Base-by-base conservation (phyloP, 1,140 invertebrate species). In the Cydia strobilella region DNA sequence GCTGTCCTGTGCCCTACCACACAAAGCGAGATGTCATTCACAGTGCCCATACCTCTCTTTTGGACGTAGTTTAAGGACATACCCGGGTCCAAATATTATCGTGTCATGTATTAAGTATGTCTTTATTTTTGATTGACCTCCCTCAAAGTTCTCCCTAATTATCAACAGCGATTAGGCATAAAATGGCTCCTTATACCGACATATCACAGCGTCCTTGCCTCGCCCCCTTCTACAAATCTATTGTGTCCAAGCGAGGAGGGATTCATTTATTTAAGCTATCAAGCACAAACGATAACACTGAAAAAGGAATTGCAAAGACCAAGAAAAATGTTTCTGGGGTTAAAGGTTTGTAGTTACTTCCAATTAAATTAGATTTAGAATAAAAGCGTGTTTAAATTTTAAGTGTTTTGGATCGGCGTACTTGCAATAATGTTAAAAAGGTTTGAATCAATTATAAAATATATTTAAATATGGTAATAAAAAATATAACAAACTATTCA, bases 251-350 rank as follows among this genome's bases (percentile, higher is more conserved):
- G 25, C 63, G 63, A n/a, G 63, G 0, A 10, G 2, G 65, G 65
- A 69, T 69, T 39, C 65, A 69, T 69, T 69, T 69, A 69, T 69
- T 69, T 69, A 39, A 69, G 65, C 65, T 39, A 69, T 69, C 65
- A 69, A 69, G 65, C 12, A 69, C 31, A 69, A 69, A 39, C 65
- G 65, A 69, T 69, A 35, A 35, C 9, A 69, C 31, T 35, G 65
- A 42, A 69, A 69, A 69, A 69, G 6, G 65, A 69, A 35, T 69
- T 42, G 6, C 31, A 66, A 31, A 66, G n/a, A 54, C 9, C 54
- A 59, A 20, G 18, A 59, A 59, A 23, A 59, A 59, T 59, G 54
- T 59, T 3, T 59, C 12, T 59, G n/a, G n/a, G 51, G 51, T 54
- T 54, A 4, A 54, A 15, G 13, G 4, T 45, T 45, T 3, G 12